Percentiles rank a stretch among this genome's conserved stretches.
Evolutionary conservation across 2,113 vertebrate genomes (phyloP).

Genomic region (Erythrolamprus reginae): DNA sequence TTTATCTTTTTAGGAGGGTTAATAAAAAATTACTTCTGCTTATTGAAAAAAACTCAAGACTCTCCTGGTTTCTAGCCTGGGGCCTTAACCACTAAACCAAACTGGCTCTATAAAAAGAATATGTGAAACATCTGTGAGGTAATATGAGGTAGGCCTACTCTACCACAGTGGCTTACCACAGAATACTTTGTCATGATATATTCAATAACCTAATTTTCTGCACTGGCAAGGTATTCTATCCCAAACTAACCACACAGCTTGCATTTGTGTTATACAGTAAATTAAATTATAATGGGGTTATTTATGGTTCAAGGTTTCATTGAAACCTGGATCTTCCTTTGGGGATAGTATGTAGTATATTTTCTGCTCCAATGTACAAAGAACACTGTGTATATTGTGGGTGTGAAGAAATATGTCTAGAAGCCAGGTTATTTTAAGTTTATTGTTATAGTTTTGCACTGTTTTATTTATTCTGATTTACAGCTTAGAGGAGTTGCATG

Average conservation of each 20-base stretch:
- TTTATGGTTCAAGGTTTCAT: neutral
- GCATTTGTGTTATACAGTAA: neutral
- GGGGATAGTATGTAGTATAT: neutral
- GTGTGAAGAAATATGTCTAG: neutral
- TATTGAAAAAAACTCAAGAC: neutral
- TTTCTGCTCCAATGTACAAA: neutral
- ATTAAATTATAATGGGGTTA: neutral
- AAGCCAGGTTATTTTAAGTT: neutral
- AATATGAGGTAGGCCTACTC: neutral
- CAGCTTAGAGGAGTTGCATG: neutral
- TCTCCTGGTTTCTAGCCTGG: neutral
- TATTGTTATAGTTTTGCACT: neutral
- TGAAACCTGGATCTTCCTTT: neutral
- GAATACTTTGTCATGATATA: neutral
- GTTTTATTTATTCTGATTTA: neutral
- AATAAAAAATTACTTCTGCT: neutral
- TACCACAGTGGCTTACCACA: neutral
- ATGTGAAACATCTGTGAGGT: neutral
- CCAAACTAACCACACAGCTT: neutral
- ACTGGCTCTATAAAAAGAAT: neutral
- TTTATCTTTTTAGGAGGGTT: neutral
- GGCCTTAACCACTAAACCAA: neutral
- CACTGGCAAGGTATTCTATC: neutral
- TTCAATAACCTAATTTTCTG: neutral
- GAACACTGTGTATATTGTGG: neutral